Percentiles rank a stretch among this genome's conserved stretches.
Conservation (phyloP, 1,140 invertebrate species). For the Thaumetopoea pityocampa region DNA sequence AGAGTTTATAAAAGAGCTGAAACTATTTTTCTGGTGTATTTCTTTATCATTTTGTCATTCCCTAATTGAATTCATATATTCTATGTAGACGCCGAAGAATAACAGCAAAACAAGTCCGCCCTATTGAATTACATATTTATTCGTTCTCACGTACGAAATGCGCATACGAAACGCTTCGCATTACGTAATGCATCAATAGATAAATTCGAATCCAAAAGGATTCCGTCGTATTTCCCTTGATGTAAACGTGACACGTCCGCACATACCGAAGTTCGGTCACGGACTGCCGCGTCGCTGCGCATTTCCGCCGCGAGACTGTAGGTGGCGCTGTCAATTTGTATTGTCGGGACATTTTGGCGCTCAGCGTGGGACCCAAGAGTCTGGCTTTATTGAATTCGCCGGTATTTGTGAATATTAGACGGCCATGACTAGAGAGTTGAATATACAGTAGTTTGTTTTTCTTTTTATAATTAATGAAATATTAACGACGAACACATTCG, state of each 20-base stretch:
- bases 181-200: too few relatives aligned
- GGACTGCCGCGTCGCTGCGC: constrained; percentile 40
- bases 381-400: constrained; percentile 5
- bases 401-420: constrained; percentile 11
- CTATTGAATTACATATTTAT: too few relatives aligned
- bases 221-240: constrained; percentile 39
- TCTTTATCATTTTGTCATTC: too few relatives aligned
- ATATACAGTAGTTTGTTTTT: too few relatives aligned
- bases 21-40: too few relatives aligned
- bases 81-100: too few relatives aligned
- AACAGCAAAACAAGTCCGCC: neutral
- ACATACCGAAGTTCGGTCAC: constrained; percentile 55
- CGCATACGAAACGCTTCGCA: constrained; percentile 8
- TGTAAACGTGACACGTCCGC: constrained; percentile 40
- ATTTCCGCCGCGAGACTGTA: constrained; percentile 33
- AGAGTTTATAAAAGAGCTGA: too few relatives aligned
- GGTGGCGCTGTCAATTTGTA: constrained; percentile 64
- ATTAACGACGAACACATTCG: too few relatives aligned
- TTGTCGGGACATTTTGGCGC: constrained; percentile 49
- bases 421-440: constrained; percentile 2
- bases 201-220: constrained; percentile 7
- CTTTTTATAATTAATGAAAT: too few relatives aligned
- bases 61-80: too few relatives aligned
- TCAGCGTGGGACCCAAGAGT: constrained; percentile 35
- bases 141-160: too few relatives aligned